Conservation (phyloP, 2,797 vertebrate genomes). For the Lutjanus campechanus region DNA sequence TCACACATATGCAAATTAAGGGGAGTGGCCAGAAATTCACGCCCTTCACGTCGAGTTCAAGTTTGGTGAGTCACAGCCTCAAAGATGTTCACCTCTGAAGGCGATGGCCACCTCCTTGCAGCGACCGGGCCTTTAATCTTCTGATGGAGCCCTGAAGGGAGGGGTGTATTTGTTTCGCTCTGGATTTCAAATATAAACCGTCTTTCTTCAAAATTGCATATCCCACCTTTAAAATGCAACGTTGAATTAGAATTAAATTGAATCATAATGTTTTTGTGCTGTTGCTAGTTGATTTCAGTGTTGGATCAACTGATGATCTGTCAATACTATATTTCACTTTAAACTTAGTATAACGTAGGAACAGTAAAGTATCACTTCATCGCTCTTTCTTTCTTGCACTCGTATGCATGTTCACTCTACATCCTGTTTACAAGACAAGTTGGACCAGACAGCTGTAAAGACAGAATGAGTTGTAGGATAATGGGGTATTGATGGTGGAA, state of each 20-base stretch:
- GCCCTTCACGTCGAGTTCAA: too few relatives aligned
- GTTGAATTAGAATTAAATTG: neutral
- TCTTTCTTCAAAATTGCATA: too few relatives aligned
- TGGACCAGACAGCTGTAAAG: slow-evolving; percentile 28
- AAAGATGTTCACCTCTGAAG: too few relatives aligned
- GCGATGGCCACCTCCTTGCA: too few relatives aligned
- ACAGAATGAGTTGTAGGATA: slow-evolving; percentile 53
- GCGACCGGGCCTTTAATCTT: too few relatives aligned
- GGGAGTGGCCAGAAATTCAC: too few relatives aligned
- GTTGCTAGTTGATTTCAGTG: neutral
- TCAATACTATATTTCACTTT: neutral
- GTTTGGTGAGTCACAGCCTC: too few relatives aligned
- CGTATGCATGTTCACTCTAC: neutral
- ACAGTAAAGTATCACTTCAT: slow-evolving; percentile 1
- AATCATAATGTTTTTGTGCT: neutral
- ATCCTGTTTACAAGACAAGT: slow-evolving; percentile 11
- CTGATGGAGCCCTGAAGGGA: too few relatives aligned
- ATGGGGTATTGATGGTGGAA: slow-evolving; percentile 53
- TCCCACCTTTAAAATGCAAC: neutral
- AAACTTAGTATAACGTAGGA: neutral
- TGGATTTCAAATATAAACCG: too few relatives aligned
- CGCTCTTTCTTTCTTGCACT: neutral
- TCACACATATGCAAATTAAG: too few relatives aligned
- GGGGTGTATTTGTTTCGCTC: too few relatives aligned
- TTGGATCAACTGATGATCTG: neutral